Evolutionary conservation across 2,113 vertebrate species (phyloP).

Genomic region (Catharus minimus): DNA sequence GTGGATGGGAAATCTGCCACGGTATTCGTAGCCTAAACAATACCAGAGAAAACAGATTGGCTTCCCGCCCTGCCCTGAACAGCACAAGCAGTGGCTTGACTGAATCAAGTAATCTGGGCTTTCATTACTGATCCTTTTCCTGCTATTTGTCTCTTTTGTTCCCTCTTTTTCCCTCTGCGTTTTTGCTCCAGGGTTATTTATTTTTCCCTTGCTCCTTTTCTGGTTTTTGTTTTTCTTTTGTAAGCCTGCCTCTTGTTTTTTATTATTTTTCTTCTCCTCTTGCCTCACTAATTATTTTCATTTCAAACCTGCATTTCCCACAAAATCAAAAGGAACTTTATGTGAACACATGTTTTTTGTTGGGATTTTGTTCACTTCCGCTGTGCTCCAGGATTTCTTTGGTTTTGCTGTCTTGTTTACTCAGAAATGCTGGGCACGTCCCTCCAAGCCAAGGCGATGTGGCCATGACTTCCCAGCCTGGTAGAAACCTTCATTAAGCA

Average conservation of each 20-base stretch:
- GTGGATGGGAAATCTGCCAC: conserved; percentile 17
- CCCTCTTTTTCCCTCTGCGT: not conserved
- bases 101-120: conserved; percentile 29
- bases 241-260: not conserved
- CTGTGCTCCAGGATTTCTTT: not conserved
- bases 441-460: not conserved
- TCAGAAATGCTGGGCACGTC: not conserved
- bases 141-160: conserved; percentile 51
- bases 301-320: not conserved
- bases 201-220: conserved; percentile 13
- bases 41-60: conserved; percentile 25
- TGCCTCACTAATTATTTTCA: not conserved
- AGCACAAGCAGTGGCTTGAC: conserved; percentile 15
- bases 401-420: not conserved
- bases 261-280: not conserved
- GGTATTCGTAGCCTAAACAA: conserved; percentile 32
- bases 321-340: conserved; percentile 4
- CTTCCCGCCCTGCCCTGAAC: not conserved
- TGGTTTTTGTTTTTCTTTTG: not conserved
- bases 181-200: conserved; percentile 31
- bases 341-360: not conserved
- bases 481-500: not conserved
- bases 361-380: not conserved
- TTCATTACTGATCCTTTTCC: conserved; percentile 50
- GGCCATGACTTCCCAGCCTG: not conserved